These are phyloP conservation scores for Nothoprocta pentlandii DNA, from an alignment of 2,113 vertebrate species.

Conservation along the genomic window DNA sequence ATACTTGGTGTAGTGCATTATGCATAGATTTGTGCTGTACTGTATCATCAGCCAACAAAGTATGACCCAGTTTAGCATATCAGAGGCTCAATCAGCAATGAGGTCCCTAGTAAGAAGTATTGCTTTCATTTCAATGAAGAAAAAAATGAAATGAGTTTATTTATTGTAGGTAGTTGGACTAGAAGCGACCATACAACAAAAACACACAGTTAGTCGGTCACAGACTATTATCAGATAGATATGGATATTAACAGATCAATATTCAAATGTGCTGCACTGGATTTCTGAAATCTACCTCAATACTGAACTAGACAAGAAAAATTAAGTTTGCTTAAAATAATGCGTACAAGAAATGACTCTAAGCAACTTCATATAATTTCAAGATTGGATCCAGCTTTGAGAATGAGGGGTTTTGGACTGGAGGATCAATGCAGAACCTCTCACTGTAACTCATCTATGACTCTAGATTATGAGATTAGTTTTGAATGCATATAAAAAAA, in stretches of 20 bases:
- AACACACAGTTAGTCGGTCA: not conserved
- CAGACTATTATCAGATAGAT: not conserved
- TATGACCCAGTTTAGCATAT: not conserved
- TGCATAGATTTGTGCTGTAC: not conserved
- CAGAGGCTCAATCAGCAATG: conserved; percentile 7
- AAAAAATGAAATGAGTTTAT: not conserved
- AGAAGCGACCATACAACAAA: not conserved
- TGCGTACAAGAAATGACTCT: not conserved
- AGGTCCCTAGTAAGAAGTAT: not conserved
- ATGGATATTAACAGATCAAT: not conserved
- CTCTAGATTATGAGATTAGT: not conserved
- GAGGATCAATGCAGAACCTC: not conserved
- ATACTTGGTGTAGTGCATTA: not conserved
- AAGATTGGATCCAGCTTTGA: not conserved
- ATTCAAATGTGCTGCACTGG: not conserved
- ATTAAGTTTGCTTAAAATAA: not conserved
- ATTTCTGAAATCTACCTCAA: not conserved
- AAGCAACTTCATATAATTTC: not conserved
- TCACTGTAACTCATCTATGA: not conserved
- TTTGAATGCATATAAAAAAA: not conserved
- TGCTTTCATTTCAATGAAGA: not conserved
- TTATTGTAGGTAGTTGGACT: not conserved
- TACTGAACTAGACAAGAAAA: not conserved
- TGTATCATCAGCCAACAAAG: not conserved
- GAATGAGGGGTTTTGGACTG: not conserved